Conservation (phyloP, 1,140 invertebrate genomes). For the Pseudobourletiella spinata region DNA sequence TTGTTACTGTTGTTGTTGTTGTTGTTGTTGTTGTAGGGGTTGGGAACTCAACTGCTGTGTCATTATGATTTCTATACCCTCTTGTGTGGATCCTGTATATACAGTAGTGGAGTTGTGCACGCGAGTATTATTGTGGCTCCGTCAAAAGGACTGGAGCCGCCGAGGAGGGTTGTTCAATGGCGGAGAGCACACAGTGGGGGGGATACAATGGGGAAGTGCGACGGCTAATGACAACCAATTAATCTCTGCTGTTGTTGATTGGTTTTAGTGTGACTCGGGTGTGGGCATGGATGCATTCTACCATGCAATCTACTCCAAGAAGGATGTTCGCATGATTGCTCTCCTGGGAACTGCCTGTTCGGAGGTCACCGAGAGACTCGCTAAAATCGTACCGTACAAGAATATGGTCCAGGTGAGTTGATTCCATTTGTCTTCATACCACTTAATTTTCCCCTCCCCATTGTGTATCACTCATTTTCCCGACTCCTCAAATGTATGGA, state of each 20-base stretch:
- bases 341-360: conserved; percentile 76
- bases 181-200: too few species aligned
- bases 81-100: too few species aligned
- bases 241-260: background rate
- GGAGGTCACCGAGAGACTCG: conserved; percentile 78
- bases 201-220: background rate
- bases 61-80: too few species aligned
- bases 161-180: too few species aligned
- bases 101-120: too few species aligned
- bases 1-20: too few species aligned
- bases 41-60: too few species aligned
- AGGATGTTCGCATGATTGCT: conserved; percentile 56
- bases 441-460: background rate
- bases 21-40: too few species aligned
- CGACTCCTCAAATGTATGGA: background rate
- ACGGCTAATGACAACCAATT: background rate
- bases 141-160: too few species aligned
- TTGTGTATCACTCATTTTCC: background rate
- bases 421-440: background rate
- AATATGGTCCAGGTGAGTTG: conserved; percentile 73
- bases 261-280: conserved; percentile 74
- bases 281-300: conserved; percentile 80
- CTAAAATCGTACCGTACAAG: conserved; percentile 83
- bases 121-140: too few species aligned
- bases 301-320: conserved; percentile 73